phyloP scores from a whole-genome alignment of 2,113 vertebrate genomes.

The Barbus barbus region DNA sequence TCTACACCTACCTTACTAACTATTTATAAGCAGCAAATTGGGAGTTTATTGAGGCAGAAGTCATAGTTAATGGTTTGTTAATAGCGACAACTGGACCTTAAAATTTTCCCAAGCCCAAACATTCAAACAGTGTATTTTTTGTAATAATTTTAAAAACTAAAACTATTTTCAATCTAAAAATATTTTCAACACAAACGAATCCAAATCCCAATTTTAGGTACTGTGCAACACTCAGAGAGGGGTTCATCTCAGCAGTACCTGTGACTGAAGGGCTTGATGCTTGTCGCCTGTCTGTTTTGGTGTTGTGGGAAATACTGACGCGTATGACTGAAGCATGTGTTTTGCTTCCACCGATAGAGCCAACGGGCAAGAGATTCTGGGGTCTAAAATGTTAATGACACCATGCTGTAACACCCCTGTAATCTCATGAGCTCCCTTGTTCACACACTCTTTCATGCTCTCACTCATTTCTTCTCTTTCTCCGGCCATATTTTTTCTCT shows the following conservation, averaged over 20 bases:
- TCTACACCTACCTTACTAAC: neutral
- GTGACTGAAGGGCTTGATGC: constrained; percentile 58
- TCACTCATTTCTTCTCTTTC: neutral
- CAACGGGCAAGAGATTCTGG: constrained; percentile 36
- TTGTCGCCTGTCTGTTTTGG: constrained; percentile 53
- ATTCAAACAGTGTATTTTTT: neutral
- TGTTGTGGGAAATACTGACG: constrained; percentile 38
- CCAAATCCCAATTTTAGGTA: neutral
- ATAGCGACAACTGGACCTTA: too few relatives aligned
- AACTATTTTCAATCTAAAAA: too few relatives aligned
- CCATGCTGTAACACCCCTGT: constrained; percentile 59
- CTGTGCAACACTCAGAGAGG: constrained; percentile 35
- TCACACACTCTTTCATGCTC: constrained; percentile 11
- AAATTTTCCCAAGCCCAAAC: neutral
- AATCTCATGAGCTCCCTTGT: constrained; percentile 50
- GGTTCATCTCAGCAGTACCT: constrained; percentile 44
- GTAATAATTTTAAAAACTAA: too few relatives aligned
- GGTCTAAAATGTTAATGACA: constrained; percentile 60
- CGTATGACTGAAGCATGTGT: constrained; percentile 32
- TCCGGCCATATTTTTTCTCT: neutral
- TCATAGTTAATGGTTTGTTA: too few relatives aligned
- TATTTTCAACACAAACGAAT: neutral
- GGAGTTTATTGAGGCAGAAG: neutral
- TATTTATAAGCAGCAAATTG: neutral
- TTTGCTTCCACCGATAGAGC: constrained; percentile 31